These are phyloP conservation scores for Allophyes oxyacanthae DNA, from an alignment of 2,888 invertebrate genomes.

Conservation along the genomic window DNA sequence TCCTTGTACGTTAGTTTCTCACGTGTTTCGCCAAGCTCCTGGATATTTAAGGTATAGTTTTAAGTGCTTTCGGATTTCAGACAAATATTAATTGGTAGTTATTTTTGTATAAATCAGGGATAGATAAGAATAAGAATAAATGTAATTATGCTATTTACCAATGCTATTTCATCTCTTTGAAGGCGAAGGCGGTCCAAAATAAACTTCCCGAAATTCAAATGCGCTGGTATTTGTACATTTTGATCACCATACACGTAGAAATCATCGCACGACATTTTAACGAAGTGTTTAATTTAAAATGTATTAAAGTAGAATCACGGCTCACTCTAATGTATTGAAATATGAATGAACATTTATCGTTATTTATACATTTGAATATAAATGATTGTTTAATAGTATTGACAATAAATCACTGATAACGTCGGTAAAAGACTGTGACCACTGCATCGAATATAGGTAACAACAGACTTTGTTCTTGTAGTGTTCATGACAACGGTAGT, in stretches of 20 bases:
- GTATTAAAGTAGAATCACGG: background rate
- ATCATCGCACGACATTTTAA: conserved; percentile 63
- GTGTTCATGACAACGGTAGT: too few relatives aligned
- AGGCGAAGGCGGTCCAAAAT: conserved; percentile 68
- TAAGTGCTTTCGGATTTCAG: background rate
- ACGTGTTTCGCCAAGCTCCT: conserved; percentile 89
- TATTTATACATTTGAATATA: conserved; percentile 19
- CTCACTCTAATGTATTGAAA: background rate
- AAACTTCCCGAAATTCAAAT: conserved; percentile 78
- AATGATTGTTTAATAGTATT: conserved; percentile 19
- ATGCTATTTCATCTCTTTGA: conserved; percentile 63
- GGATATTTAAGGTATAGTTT: conserved; percentile 18
- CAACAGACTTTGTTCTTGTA: too few relatives aligned
- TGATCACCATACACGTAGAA: conserved; percentile 69
- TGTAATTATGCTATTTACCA: conserved; percentile 73
- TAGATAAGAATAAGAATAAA: too few relatives aligned
- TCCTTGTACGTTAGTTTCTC: conserved; percentile 85
- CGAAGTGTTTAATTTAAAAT: background rate
- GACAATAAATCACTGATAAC: conserved; percentile 8
- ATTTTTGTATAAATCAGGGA: too few relatives aligned
- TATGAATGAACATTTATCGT: background rate
- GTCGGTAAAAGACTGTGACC: conserved; percentile 10
- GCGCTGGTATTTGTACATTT: conserved; percentile 71
- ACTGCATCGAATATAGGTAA: conserved; percentile 12
- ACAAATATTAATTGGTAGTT: background rate